These are phyloP conservation scores for Actinemys pallida DNA, from an alignment of 2,113 vertebrate species.

Conservation along the genomic window DNA sequence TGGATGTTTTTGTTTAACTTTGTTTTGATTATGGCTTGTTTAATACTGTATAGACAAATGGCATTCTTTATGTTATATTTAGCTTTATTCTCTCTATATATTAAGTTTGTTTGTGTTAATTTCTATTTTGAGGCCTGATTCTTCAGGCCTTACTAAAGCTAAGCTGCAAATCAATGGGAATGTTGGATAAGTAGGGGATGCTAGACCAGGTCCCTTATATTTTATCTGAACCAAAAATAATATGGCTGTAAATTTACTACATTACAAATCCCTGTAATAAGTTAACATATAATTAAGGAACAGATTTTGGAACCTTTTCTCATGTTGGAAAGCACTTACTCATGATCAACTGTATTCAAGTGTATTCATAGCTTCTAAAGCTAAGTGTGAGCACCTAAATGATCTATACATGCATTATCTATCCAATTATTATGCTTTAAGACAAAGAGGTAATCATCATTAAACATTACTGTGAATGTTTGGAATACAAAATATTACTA, in stretches of 20 bases:
- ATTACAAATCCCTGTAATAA: slow-evolving; percentile 2
- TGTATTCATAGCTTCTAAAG: neutral
- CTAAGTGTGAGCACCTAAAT: neutral
- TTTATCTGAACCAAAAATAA: slow-evolving; percentile 34
- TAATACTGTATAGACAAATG: slow-evolving; percentile 61
- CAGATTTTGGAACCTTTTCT: neutral
- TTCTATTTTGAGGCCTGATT: slow-evolving; percentile 41
- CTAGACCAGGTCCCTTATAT: neutral
- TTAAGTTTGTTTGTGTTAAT: slow-evolving; percentile 21
- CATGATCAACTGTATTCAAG: neutral
- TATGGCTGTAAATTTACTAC: neutral
- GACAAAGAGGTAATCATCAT: neutral
- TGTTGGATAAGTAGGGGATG: neutral
- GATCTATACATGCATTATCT: neutral
- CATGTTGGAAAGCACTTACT: neutral
- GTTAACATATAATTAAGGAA: neutral
- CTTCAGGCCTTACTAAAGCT: slow-evolving; percentile 17
- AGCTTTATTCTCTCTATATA: slow-evolving; percentile 41
- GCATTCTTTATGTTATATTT: slow-evolving; percentile 61
- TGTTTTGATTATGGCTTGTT: slow-evolving; percentile 75
- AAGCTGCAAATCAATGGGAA: slow-evolving; percentile 39
- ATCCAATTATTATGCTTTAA: neutral
- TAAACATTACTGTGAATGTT: neutral
- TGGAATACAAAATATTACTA: neutral
- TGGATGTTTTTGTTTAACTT: slow-evolving; percentile 68